These are phyloP conservation scores for Hirtodrosophila cameraria DNA, from an alignment of 2,888 invertebrate species.

Conservation along the genomic window DNA sequence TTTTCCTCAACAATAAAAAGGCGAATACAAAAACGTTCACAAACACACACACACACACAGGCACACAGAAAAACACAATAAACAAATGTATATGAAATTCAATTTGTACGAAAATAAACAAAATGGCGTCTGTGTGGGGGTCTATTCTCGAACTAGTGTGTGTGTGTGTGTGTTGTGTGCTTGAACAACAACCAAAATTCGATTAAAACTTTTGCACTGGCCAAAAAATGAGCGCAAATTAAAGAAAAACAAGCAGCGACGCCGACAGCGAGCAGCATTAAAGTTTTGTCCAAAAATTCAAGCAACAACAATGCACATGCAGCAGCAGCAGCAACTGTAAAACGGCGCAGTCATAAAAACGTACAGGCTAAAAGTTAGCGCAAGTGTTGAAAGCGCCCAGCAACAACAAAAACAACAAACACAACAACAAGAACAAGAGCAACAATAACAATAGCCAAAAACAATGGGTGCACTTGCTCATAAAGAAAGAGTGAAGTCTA, in stretches of 20 bases:
- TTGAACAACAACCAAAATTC: slow-evolving; percentile 63
- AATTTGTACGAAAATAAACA: slow-evolving; percentile 70
- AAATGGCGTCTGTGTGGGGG: slow-evolving; percentile 64
- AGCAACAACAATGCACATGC: slow-evolving; percentile 31
- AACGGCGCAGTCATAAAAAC: slow-evolving; percentile 60
- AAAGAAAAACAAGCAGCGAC: slow-evolving; percentile 69
- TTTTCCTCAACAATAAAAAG: slow-evolving; percentile 39
- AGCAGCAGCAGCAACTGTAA: slow-evolving; percentile 55
- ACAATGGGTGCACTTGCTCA: slow-evolving; percentile 48
- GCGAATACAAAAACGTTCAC: slow-evolving; percentile 19
- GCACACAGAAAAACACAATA: slow-evolving; percentile 34
- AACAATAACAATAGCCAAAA: slow-evolving; percentile 33
- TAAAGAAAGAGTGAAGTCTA: slow-evolving; percentile 11
- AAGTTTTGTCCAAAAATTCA: slow-evolving; percentile 38
- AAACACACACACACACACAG: too few species aligned
- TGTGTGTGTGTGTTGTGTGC: slow-evolving; percentile 17
- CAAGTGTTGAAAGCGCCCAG: slow-evolving; percentile 51
- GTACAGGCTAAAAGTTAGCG: slow-evolving; percentile 44
- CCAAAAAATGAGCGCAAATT: slow-evolving; percentile 66
- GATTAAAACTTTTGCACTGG: slow-evolving; percentile 74
- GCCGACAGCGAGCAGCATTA: slow-evolving; percentile 30
- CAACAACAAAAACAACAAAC: slow-evolving; percentile 35
- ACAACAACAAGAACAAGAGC: too few species aligned
- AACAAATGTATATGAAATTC: slow-evolving; percentile 62
- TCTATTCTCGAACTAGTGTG: slow-evolving; percentile 5